These are phyloP conservation scores for Hirundichthys speculiger DNA, from an alignment of 2,113 vertebrate genomes.

Conservation along the genomic window DNA sequence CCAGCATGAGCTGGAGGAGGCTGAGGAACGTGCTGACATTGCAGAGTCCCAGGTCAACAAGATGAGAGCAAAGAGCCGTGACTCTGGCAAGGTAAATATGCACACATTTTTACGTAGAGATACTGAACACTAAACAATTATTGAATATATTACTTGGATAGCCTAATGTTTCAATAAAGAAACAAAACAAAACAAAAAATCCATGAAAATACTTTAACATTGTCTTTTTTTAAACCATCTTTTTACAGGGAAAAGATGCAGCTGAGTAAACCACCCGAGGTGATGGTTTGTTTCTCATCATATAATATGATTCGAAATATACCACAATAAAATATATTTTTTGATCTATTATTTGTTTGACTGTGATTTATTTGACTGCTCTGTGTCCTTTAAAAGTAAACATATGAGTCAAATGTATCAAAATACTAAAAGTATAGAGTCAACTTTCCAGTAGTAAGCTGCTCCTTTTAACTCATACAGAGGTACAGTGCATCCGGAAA, in stretches of 20 bases:
- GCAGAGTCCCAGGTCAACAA: conserved; percentile 87
- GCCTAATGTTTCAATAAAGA: too few species aligned
- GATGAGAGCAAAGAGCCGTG: conserved; percentile 82
- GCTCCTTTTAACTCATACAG: too few species aligned
- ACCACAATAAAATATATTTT: conserved; percentile 29
- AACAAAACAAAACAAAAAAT: too few species aligned
- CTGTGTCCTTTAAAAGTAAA: too few species aligned
- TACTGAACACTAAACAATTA: too few species aligned
- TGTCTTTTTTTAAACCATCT: not conserved
- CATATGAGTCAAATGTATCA: too few species aligned
- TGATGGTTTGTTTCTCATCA: not conserved
- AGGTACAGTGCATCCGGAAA: too few species aligned
- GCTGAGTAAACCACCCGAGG: conserved; percentile 32
- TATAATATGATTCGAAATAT: conserved; percentile 19
- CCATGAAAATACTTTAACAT: not conserved
- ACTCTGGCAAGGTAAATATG: conserved; percentile 74
- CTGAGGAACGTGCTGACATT: conserved; percentile 85
- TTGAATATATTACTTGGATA: too few species aligned
- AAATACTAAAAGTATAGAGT: too few species aligned
- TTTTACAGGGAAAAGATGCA: conserved; percentile 39
- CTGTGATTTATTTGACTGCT: too few species aligned
- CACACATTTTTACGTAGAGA: too few species aligned
- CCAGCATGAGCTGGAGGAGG: conserved; percentile 86
- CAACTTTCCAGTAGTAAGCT: too few species aligned
- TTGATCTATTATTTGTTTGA: not conserved